These are phyloP conservation scores for Aphodius sticticus DNA, from an alignment of 2,888 invertebrate species.

Conservation along the genomic window DNA sequence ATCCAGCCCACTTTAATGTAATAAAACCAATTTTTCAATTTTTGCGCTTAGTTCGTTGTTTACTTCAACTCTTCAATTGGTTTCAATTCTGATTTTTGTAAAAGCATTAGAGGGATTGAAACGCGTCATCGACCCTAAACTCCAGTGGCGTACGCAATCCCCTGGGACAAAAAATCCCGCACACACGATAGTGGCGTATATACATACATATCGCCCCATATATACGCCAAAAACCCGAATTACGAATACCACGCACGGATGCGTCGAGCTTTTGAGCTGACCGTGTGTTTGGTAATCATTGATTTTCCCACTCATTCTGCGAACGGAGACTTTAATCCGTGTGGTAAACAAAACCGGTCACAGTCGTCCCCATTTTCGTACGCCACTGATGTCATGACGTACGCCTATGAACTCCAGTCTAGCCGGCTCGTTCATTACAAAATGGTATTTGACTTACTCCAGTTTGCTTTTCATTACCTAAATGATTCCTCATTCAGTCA, in stretches of 20 bases:
- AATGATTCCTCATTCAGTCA: conserved; percentile 1
- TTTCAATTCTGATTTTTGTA: not conserved
- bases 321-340: conserved; percentile 47
- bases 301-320: conserved; percentile 50
- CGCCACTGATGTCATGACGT: not conserved
- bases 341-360: conserved; percentile 44
- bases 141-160: not conserved
- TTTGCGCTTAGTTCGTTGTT: too few relatives aligned
- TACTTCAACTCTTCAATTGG: too few relatives aligned
- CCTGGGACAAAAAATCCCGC: not conserved
- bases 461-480: conserved; percentile 48
- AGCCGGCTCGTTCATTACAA: not conserved
- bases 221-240: conserved; percentile 8
- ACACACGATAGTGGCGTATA: not conserved
- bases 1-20: too few relatives aligned
- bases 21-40: too few relatives aligned
- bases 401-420: not conserved
- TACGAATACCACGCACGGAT: conserved; percentile 12
- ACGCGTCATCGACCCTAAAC: not conserved
- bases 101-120: not conserved
- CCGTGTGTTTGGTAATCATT: conserved; percentile 47
- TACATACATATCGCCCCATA: not conserved
- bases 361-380: not conserved
- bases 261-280: not conserved
- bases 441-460: conserved; percentile 38